These are phyloP conservation scores for Philantomba maxwellii DNA, from an alignment of 2,113 vertebrate genomes.

Conservation along the genomic window DNA sequence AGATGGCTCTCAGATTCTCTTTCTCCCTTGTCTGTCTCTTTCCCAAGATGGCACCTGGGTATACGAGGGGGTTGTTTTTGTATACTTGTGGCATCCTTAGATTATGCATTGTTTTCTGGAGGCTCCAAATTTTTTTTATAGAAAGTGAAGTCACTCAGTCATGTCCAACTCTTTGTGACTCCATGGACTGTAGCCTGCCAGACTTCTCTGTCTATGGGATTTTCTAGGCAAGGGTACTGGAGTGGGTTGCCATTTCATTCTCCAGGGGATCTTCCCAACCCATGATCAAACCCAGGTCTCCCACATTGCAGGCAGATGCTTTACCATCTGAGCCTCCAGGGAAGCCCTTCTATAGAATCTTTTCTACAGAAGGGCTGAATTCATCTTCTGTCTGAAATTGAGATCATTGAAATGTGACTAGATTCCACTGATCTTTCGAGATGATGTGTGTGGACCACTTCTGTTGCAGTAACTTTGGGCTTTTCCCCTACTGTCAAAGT, in stretches of 20 bases:
- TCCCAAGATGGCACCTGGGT: neutral
- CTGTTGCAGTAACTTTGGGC: neutral
- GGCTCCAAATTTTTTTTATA: neutral
- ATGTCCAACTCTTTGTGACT: neutral
- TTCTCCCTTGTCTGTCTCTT: neutral
- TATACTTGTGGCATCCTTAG: neutral
- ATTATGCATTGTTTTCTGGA: neutral
- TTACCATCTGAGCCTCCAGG: neutral
- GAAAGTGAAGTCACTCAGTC: neutral
- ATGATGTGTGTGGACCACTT: neutral
- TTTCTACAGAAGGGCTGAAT: neutral
- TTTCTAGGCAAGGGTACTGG: neutral
- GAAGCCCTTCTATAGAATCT: neutral
- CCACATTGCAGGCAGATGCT: neutral
- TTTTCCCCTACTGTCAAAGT: neutral
- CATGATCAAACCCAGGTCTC: neutral
- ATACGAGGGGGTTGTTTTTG: neutral
- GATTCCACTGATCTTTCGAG: neutral
- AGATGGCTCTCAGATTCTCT: neutral
- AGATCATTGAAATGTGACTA: neutral
- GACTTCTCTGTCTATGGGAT: neutral
- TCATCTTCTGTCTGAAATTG: neutral
- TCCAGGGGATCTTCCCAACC: neutral
- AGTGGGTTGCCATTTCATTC: neutral
- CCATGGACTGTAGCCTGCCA: neutral